Evolutionary conservation across 2,888 invertebrate species (phyloP).

Genomic region (Phyllotreta striolata): DNA sequence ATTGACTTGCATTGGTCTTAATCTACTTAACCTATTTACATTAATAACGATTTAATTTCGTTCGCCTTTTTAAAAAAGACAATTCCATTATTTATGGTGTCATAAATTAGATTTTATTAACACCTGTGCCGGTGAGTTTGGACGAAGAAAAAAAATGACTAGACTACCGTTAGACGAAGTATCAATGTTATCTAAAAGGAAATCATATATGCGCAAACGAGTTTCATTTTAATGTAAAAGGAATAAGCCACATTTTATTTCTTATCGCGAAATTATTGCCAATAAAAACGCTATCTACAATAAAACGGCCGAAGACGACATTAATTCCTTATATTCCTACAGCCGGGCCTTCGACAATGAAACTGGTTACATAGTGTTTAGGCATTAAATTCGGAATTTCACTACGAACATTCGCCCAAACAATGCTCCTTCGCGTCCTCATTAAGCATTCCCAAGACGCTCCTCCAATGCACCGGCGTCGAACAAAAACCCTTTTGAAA

Average conservation of each 20-base stretch:
- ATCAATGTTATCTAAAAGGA: slow-evolving; percentile 21
- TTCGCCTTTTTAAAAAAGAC: background rate
- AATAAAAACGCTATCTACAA: slow-evolving; percentile 37
- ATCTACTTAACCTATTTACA: too few relatives aligned
- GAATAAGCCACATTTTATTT: slow-evolving; percentile 30
- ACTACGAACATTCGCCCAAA: background rate
- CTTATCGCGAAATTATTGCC: slow-evolving; percentile 35
- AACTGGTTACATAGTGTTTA: slow-evolving; percentile 11
- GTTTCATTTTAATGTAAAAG: slow-evolving; percentile 21
- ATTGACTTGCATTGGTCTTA: too few relatives aligned
- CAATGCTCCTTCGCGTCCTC: slow-evolving; percentile 4
- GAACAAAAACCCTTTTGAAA: slow-evolving; percentile 24
- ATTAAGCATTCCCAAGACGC: slow-evolving; percentile 24
- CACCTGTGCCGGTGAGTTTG: slow-evolving; percentile 1
- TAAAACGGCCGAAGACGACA: slow-evolving; percentile 20
- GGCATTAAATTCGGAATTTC: too few relatives aligned
- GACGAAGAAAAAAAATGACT: background rate
- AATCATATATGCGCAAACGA: slow-evolving; percentile 18
- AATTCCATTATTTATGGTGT: slow-evolving; percentile 10
- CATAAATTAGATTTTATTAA: slow-evolving; percentile 13
- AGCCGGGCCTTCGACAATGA: slow-evolving; percentile 25
- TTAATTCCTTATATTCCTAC: slow-evolving; percentile 21
- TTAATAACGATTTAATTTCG: too few relatives aligned
- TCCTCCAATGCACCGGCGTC: slow-evolving; percentile 16
- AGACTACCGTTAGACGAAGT: slow-evolving; percentile 12